Evolutionary conservation across 1,140 invertebrate species (phyloP), one percentile per base, ranked within the genome.

Genomic region (Papilio aristodemus): DNA sequence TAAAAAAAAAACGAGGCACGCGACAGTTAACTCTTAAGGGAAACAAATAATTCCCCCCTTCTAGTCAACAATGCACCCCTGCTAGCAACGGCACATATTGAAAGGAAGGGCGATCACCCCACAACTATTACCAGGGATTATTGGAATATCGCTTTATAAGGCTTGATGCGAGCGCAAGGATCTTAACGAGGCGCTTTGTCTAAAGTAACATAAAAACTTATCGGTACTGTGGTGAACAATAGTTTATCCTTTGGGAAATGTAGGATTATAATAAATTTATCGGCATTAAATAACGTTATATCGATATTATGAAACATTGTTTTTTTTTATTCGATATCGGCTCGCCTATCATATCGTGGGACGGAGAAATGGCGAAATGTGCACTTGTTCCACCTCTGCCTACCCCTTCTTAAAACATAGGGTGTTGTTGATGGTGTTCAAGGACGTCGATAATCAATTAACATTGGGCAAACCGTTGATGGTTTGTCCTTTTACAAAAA

Each of bases 51-150:
- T 86, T 86, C 79, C 75, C 79, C n/a, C 75, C 71, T 27, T 85
- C 78, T 83, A 84, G 85, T 86, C 78, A 73, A 83, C 77, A 83
- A 86, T 89, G 84, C 85, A 90, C 85, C 85, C 87, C 78, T 71
- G 50, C 68, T 50, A 73, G 69, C 75, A 63, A 82, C 70, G 71
- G 69, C 77, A 80, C 70, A 79, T 77, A 77, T 83, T 80, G 76
- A 70, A 78, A 74, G 73, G 74, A 82, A 77, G 84, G 86, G 84
- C 73, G 76, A 70, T 75, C 76, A 76, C 81, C 84, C 84, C 75
- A 60, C 75, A 59, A 73, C 69, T 81, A 84, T 85, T 82, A 82
- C 69, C 75, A 32, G 68, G 81, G 81, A 90, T 87, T 86, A 88
- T 85, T 84, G 83, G 76, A 77, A 82, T 86, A 85, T 86, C 85